These are phyloP conservation scores for Calameuta idolon DNA, from an alignment of 2,888 invertebrate species.

Conservation along the genomic window DNA sequence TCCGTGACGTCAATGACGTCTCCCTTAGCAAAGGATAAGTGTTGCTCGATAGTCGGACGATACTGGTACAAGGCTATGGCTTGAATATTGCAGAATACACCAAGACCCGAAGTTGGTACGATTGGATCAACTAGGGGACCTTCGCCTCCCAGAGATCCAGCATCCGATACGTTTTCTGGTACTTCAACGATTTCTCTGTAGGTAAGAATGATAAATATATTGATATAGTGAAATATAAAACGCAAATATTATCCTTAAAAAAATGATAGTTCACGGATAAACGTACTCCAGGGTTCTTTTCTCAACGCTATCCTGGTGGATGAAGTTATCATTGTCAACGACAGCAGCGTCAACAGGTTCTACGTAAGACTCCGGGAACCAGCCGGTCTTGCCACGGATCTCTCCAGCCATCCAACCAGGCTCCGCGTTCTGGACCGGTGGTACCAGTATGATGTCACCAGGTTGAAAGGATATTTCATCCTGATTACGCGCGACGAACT, in stretches of 20 bases:
- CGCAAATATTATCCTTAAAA: not conserved
- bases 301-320: constrained; percentile 60
- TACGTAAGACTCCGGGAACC: constrained; percentile 97
- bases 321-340: constrained; percentile 64
- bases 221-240: not conserved
- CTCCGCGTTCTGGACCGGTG: constrained; percentile 86
- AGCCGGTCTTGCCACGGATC: constrained; percentile 89
- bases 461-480: constrained; percentile 95
- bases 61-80: constrained; percentile 72
- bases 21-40: constrained; percentile 74
- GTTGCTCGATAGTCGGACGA: constrained; percentile 72
- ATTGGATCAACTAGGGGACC: constrained; percentile 54
- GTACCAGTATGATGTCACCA: constrained; percentile 89
- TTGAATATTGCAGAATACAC: constrained; percentile 64
- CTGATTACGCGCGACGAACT: constrained; percentile 90
- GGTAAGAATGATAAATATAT: not conserved
- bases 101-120: constrained; percentile 61
- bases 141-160: constrained; percentile 65
- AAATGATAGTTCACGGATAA: constrained; percentile 4
- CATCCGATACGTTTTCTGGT: constrained; percentile 72
- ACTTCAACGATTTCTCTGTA: constrained; percentile 80
- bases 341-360: constrained; percentile 75
- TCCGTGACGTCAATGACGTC: constrained; percentile 72
- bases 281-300: constrained; percentile 70
- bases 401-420: constrained; percentile 98